These are phyloP conservation scores for Sporophila hypoxantha DNA, from an alignment of 2,113 vertebrate species.

Conservation along the genomic window DNA sequence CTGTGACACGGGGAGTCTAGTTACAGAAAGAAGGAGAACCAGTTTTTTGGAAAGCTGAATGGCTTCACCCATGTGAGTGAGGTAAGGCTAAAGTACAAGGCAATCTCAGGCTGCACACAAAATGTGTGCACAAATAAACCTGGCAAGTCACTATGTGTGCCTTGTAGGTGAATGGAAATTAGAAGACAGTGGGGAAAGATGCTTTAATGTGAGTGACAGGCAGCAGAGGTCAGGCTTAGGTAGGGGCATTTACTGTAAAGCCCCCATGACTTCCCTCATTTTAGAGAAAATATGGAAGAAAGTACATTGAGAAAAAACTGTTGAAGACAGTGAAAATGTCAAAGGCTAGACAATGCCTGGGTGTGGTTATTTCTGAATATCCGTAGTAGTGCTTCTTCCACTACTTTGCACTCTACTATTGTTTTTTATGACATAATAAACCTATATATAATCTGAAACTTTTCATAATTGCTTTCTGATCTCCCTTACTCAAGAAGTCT, in stretches of 20 bases:
- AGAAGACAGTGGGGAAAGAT: background rate
- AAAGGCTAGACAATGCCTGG: background rate
- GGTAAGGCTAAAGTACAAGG: background rate
- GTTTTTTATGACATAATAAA: background rate
- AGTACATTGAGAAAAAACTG: background rate
- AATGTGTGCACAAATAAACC: background rate
- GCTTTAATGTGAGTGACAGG: background rate
- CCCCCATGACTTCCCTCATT: background rate
- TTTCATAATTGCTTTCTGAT: background rate
- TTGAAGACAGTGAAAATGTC: background rate
- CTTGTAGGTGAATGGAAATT: background rate
- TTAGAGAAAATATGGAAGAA: background rate
- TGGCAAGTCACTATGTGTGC: accelerated
- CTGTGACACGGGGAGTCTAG: too few species aligned
- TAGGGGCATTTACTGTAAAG: background rate
- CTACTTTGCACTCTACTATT: background rate
- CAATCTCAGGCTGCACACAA: background rate
- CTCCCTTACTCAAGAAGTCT: background rate
- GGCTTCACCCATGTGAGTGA: background rate
- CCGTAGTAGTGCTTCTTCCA: background rate
- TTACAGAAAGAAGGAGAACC: background rate
- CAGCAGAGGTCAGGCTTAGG: background rate
- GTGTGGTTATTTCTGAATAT: background rate
- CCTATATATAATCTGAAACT: background rate
- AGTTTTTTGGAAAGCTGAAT: background rate